phyloP scores from a whole-genome alignment of 2,797 vertebrate species.

The Chelon auratus region DNA sequence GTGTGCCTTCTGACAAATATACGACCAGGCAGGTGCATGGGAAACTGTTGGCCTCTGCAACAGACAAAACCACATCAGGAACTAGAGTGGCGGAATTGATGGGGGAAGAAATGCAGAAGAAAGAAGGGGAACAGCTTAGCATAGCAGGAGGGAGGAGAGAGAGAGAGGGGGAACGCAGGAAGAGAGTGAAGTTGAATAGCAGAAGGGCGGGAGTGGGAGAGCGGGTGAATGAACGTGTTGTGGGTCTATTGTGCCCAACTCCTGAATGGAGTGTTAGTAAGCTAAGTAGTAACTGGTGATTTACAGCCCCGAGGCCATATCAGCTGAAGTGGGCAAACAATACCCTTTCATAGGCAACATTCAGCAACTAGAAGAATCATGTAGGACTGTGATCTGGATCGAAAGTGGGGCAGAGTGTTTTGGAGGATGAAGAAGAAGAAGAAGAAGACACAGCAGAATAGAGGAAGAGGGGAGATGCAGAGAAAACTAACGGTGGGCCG shows the following conservation, averaged over 20 bases:
- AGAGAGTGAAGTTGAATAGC: conserved; percentile 75
- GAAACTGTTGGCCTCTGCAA: conserved; percentile 78
- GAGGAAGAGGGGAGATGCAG: conserved; percentile 7
- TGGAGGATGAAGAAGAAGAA: conserved; percentile 17
- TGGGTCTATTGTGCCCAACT: conserved; percentile 70
- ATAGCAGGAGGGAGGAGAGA: conserved; percentile 67
- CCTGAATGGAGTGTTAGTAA: conserved; percentile 81
- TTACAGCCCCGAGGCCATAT: conserved; percentile 72
- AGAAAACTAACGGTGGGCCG: conserved; percentile 9
- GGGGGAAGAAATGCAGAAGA: conserved; percentile 53
- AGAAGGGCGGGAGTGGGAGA: conserved; percentile 61
- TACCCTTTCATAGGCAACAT: conserved; percentile 67
- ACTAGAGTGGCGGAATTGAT: conserved; percentile 60
- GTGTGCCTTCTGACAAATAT: conserved; percentile 49
- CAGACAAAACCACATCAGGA: conserved; percentile 82
- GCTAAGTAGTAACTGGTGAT: conserved; percentile 79
- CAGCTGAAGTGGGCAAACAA: conserved; percentile 76
- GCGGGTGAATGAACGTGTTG: conserved; percentile 75
- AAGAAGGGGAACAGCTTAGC: conserved; percentile 71
- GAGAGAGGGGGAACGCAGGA: conserved; percentile 56
- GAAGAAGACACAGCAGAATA: conserved; percentile 9
- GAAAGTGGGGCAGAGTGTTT: conserved; percentile 60
- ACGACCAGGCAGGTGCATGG: conserved; percentile 78
- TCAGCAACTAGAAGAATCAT: conserved; percentile 43
- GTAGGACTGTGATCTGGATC: conserved; percentile 43